phyloP scores from a whole-genome alignment of 2,888 invertebrate genomes.

The Galerucella pusilla region DNA sequence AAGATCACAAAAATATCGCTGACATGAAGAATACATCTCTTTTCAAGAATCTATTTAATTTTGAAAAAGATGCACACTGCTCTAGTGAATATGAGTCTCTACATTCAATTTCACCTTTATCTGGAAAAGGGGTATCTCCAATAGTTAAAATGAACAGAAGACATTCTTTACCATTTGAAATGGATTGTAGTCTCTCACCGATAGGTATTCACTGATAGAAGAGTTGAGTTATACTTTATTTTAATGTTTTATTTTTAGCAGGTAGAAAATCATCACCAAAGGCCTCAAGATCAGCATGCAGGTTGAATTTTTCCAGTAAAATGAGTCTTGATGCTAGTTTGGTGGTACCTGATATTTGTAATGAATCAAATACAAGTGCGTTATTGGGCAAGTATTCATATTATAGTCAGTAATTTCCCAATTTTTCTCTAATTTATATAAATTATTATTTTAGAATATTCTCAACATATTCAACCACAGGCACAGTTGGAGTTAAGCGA shows the following conservation, averaged over 20 bases:
- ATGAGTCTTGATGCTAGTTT: slow-evolving; percentile 51
- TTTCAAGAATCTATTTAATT: slow-evolving; percentile 60
- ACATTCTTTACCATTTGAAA: slow-evolving; percentile 42
- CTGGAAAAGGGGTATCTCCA: slow-evolving; percentile 52
- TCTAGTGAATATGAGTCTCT: slow-evolving; percentile 29
- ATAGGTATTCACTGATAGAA: slow-evolving; percentile 37
- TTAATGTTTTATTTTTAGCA: slow-evolving; percentile 17
- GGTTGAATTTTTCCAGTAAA: slow-evolving; percentile 57
- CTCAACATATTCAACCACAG: slow-evolving; percentile 29
- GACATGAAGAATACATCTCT: slow-evolving; percentile 52
- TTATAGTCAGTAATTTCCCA: background rate
- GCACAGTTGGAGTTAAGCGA: slow-evolving; percentile 47
- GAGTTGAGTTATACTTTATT: background rate
- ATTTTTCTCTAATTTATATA: background rate
- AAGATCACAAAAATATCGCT: slow-evolving; percentile 53
- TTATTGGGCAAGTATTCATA: slow-evolving; percentile 39
- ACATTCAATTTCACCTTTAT: slow-evolving; percentile 14
- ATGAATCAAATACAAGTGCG: slow-evolving; percentile 37
- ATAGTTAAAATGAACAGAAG: slow-evolving; percentile 49
- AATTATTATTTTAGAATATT: slow-evolving; percentile 34
- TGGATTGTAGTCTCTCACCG: slow-evolving; percentile 57
- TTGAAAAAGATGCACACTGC: slow-evolving; percentile 46
- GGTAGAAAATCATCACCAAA: slow-evolving; percentile 41
- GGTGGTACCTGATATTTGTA: slow-evolving; percentile 63
- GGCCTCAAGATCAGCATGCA: slow-evolving; percentile 66